Evolutionary conservation across 2,888 invertebrate species (phyloP).

Genomic region (Sesia apiformis): DNA sequence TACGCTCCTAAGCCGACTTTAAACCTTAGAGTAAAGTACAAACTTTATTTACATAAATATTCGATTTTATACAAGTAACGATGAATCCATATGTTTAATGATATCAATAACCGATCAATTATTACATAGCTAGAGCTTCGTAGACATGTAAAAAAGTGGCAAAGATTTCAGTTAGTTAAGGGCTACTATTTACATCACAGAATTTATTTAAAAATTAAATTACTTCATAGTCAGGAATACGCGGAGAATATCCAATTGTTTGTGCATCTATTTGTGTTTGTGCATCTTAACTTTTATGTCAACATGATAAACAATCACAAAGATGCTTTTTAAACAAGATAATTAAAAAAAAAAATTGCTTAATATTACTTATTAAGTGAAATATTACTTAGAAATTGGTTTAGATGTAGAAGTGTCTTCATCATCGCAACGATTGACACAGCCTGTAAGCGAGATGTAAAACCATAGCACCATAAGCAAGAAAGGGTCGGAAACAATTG

Average conservation of each 20-base stretch:
- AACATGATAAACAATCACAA: no score
- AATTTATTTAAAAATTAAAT: constrained; percentile 12
- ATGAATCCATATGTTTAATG: constrained; percentile 33
- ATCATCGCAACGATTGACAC: no score
- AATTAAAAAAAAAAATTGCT: no score
- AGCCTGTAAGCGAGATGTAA: no score
- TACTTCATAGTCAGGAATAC: constrained; percentile 13
- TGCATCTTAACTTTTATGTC: no score
- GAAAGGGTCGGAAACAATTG: no score
- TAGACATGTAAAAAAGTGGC: constrained; percentile 72
- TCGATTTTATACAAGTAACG: constrained; percentile 40
- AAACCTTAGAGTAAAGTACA: constrained; percentile 43
- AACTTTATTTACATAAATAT: constrained; percentile 54
- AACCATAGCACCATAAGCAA: no score
- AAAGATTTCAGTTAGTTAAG: constrained; percentile 65
- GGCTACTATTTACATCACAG: constrained; percentile 62
- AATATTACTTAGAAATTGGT: no score
- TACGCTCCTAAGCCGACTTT: constrained; percentile 16
- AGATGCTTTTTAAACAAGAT: no score
- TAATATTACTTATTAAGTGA: no score
- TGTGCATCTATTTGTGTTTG: no score
- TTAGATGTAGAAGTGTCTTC: no score
- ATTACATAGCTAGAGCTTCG: constrained; percentile 34
- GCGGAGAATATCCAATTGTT: constrained; percentile 11
- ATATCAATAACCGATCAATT: constrained; percentile 23